A percentile compares a stretch with the other conserved stretches of the same genome.
Evolutionary conservation across 2,888 invertebrate species (phyloP).

Genomic region (Drosophila cracens): DNA sequence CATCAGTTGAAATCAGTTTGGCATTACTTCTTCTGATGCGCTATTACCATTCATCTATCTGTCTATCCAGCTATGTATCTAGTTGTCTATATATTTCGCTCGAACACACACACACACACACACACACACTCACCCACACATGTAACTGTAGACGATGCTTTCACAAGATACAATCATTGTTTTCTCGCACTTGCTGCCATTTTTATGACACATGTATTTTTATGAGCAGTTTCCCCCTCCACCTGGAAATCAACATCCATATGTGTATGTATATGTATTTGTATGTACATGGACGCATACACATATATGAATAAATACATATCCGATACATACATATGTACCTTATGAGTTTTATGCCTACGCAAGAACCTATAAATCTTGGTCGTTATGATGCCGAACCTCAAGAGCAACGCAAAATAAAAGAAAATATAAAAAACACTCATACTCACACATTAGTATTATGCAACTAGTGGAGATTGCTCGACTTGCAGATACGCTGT

Average conservation of each 20-base stretch:
- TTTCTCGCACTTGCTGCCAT: slow-evolving; percentile 45
- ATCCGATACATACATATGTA: slow-evolving; percentile 14
- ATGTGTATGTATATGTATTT: background rate
- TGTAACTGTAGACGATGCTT: slow-evolving; percentile 2
- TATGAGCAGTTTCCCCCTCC: slow-evolving; percentile 17
- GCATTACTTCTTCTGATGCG: background rate
- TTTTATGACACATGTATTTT: slow-evolving; percentile 43
- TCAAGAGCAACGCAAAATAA: slow-evolving; percentile 2
- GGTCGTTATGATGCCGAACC: slow-evolving; percentile 37
- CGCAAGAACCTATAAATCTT: slow-evolving; percentile 41
- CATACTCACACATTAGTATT: background rate
- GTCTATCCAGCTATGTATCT: background rate
- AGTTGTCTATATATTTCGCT: background rate
- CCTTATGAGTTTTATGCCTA: slow-evolving; percentile 40
- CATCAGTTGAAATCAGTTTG: slow-evolving; percentile 11
- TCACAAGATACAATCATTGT: slow-evolving; percentile 41
- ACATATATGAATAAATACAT: slow-evolving; percentile 18
- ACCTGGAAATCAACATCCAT: background rate
- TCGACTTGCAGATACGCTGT: background rate
- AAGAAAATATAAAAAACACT: background rate
- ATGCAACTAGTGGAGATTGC: background rate
- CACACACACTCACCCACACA: background rate
- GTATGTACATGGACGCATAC: background rate
- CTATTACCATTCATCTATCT: slow-evolving; percentile 5
- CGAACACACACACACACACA: background rate